These are phyloP conservation scores for Listronotus bonariensis DNA, from an alignment of 1,140 invertebrate genomes.

Conservation along the genomic window DNA sequence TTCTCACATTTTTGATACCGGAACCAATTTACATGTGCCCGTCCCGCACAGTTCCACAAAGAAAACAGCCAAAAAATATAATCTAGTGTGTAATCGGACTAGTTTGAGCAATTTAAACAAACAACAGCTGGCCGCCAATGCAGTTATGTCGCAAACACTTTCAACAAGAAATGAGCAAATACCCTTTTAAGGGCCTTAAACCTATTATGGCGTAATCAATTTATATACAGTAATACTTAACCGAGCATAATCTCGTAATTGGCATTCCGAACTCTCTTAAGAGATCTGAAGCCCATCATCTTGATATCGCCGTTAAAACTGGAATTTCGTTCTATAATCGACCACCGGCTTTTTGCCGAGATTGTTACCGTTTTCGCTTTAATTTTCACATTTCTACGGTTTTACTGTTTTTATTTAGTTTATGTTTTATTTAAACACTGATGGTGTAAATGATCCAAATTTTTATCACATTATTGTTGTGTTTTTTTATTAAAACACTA, in stretches of 20 bases:
- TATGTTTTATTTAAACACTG: too few relatives aligned
- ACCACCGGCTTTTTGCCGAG: not conserved
- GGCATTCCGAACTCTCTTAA: conserved; percentile 59
- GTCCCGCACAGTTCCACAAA: not conserved
- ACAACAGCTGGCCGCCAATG: not conserved
- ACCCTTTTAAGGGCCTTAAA: conserved; percentile 5
- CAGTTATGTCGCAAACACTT: too few relatives aligned
- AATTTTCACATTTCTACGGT: not conserved
- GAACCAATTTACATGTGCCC: too few relatives aligned
- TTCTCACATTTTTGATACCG: too few relatives aligned
- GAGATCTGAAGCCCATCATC: conserved; percentile 61
- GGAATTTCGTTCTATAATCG: conserved; percentile 11
- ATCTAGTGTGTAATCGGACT: not conserved
- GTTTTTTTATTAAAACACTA: too few relatives aligned
- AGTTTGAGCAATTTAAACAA: too few relatives aligned
- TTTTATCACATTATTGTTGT: too few relatives aligned
- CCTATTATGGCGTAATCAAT: conserved; percentile 1
- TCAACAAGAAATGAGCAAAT: not conserved
- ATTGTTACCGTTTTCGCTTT: not conserved
- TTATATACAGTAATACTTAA: conserved; percentile 50
- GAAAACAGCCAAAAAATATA: too few relatives aligned
- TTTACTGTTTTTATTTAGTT: too few relatives aligned
- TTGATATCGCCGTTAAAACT: conserved; percentile 22
- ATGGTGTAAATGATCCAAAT: too few relatives aligned
- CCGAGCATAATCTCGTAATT: conserved; percentile 62